These are phyloP conservation scores for Lepisosteus osseus DNA, from an alignment of 2,113 vertebrate genomes.

Conservation along the genomic window DNA sequence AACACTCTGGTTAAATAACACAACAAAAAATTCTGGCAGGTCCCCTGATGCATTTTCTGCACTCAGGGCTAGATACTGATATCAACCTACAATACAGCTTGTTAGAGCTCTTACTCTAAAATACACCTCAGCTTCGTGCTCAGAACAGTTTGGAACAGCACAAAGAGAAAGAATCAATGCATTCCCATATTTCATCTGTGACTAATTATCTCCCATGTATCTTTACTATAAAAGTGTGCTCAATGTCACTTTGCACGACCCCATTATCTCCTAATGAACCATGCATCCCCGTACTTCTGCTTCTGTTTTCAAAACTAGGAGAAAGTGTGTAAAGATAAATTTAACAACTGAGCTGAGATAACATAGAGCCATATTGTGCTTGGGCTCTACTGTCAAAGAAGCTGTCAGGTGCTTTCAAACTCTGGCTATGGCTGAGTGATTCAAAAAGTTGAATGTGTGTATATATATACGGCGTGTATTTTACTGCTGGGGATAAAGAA, in stretches of 20 bases:
- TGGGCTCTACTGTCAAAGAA: slow-evolving; percentile 4
- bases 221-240: neutral
- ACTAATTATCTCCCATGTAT: neutral
- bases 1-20: neutral
- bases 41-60: slow-evolving; percentile 5
- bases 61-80: neutral
- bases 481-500: neutral
- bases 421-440: neutral
- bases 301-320: neutral
- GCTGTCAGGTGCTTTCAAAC: neutral
- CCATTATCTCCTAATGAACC: slow-evolving; percentile 1
- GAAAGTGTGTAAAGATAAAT: no score
- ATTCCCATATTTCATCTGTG: slow-evolving; percentile 8
- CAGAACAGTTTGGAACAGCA: neutral
- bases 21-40: neutral
- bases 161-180: neutral
- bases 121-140: no score
- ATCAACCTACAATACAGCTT: neutral
- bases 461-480: neutral
- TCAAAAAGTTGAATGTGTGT: neutral
- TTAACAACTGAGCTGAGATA: neutral
- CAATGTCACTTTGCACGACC: slow-evolving; percentile 1
- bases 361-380: no score
- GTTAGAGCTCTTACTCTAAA: neutral
- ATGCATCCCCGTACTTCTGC: neutral